Base-by-base conservation (phyloP, 1,140 invertebrate genomes). In the Cotesia typhae region DNA sequence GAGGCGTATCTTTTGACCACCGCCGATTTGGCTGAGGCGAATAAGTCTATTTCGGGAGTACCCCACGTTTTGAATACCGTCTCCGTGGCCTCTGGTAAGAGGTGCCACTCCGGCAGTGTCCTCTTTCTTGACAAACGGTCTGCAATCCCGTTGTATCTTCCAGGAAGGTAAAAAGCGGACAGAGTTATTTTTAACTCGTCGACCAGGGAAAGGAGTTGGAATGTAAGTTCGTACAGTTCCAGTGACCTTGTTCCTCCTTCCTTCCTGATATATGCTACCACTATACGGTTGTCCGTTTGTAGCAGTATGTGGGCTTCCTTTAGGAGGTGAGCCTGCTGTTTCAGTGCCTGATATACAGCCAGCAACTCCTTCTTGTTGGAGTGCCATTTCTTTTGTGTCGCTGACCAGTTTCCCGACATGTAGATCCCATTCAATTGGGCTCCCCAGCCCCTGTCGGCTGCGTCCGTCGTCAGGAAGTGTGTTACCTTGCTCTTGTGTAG, bases 241-340 rank as follows among this genome's bases (percentile, higher is more conserved):
- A 74, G 2, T 7, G 81, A 86, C 67, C 72, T 82, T n/a, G 80
- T 82, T 6, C 83, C 82, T 2, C 82, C 82, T 70, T 83, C 79
- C 35, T 82, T 83, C 60, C 73, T 69, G n/a, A 85, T 75, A 41
- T 79, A 79, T 0, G 75, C 68, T 3, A 76, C 75, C 20, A 78
- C 60, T n/a, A 75, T 76, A 0, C 70, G 65, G 51, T 79, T 79
- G 76, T 79, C 75, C 14, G 75, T 71, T 35, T 79, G 76, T 2
- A 79, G 7, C 5, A 79, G 61, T 7, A 76, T 55, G 47, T 77
- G 74, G 9, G 75, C 60, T 38, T 67, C 59, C 20, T 41, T 41
- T 4, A 77, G 63, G 17, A 14, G 67, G 4, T 64, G 69, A 20
- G 70, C 67, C 14, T 72, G 35, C 6, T 74, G 37, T 7, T 35